These are phyloP conservation scores for Calcarius lapponicus DNA, from an alignment of 2,797 vertebrate species.

Conservation along the genomic window DNA sequence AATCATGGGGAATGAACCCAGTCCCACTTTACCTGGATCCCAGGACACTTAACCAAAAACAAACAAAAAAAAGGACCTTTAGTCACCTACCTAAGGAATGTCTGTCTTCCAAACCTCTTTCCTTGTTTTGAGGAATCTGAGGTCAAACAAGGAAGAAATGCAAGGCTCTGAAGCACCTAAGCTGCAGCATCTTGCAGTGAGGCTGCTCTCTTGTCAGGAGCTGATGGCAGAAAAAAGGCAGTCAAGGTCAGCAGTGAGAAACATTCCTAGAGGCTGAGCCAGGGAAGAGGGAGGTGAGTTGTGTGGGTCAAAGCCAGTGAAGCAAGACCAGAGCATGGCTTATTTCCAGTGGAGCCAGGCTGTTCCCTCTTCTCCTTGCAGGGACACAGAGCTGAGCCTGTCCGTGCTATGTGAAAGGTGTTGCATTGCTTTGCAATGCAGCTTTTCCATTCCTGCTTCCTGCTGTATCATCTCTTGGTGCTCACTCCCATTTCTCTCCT, in stretches of 20 bases:
- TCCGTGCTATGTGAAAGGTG: background rate
- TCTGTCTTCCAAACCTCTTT: background rate
- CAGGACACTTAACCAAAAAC: background rate
- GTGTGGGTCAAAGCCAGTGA: background rate
- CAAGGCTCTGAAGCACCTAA: background rate
- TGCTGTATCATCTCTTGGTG: background rate
- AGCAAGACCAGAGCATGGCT: background rate
- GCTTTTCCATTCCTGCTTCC: background rate
- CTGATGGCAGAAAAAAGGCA: background rate
- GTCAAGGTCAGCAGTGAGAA: conserved; percentile 30
- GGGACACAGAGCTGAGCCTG: background rate
- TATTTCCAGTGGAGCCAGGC: background rate
- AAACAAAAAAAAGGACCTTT: background rate
- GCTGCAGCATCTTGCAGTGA: background rate
- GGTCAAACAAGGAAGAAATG: background rate
- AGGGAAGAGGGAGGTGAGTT: background rate
- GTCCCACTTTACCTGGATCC: background rate
- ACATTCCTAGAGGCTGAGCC: background rate
- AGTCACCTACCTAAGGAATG: background rate
- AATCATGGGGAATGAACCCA: background rate
- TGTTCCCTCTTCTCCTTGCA: background rate
- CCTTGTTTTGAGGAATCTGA: background rate
- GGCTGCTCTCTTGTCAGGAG: background rate
- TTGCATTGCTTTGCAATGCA: background rate
- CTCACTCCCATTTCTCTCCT: background rate